Base-by-base conservation (phyloP, 2,888 invertebrate species). In the Steinernema hermaphroditum region DNA sequence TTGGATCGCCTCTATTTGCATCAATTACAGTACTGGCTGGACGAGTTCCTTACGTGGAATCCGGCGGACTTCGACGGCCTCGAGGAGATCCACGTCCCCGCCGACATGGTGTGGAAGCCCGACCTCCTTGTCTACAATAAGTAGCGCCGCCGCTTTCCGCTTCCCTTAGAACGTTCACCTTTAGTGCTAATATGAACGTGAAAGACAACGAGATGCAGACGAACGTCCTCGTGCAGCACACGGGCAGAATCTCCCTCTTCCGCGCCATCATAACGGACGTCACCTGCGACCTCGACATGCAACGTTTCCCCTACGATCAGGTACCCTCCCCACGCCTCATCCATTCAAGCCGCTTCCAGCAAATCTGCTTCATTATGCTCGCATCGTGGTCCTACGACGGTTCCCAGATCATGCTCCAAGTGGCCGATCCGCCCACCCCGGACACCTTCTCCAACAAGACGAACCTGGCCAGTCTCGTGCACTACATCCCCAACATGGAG, bases 401-500 rank as follows among this genome's bases (percentile, higher is more conserved):
- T 0, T 81, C 83, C 0, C 80, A 84, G 70, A 81, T 86, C 8
- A 81, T 82, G 80, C 74, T 85, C 6, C 73, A 77, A 29, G 79
- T 80, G 0, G 82, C 80, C 0, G 80, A 79, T 22, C 78, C 80
- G 43, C 37, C 70, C 12, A 70, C 70, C 24, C 19, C 43, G 44
- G 62, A 71, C 37, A 24, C 19, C 9, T 34, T n/a, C 12, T 16
- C 62, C 43, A 72, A 72, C 41, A 62, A 22, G 29, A 76, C 80
- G 8, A 81, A 82, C 24, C 69, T 82, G 16, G 80, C 81, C 0
- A 76, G 78, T 19, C 77, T 85, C 14, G 80, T 81, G 29, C 84
- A 85, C 73, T 86, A 86, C 76, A 85, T 85, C 12, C 83, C 83
- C 0, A 85, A 85, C 72, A 84, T 83, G 81, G 85, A 86, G 70